Conservation (phyloP, 35 echinoderm and acorn worm genomes). For the Apostichopus japonicus region DNA sequence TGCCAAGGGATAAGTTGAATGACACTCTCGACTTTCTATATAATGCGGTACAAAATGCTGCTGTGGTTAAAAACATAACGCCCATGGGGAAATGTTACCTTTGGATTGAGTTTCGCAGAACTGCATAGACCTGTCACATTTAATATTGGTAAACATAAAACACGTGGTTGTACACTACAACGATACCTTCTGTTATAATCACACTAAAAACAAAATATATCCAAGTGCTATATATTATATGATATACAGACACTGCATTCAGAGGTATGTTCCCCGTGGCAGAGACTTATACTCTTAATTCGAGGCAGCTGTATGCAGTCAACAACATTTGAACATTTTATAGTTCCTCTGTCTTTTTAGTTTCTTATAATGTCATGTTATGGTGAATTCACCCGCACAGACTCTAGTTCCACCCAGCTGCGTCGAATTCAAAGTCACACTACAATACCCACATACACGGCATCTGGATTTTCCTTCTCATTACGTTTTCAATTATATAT, state of each 20-base stretch:
- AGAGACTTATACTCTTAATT: conserved; percentile 1
- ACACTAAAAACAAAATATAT: neutral
- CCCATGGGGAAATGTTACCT: conserved; percentile 35
- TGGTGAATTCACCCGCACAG: too few relatives aligned
- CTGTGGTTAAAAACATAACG: conserved; percentile 8
- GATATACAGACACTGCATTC: neutral
- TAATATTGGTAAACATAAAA: conserved; percentile 16
- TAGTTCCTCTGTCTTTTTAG: too few relatives aligned
- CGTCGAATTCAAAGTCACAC: too few relatives aligned
- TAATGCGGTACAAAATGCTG: too few relatives aligned
- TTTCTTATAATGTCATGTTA: too few relatives aligned
- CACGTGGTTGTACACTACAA: conserved; percentile 14
- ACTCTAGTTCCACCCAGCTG: too few relatives aligned
- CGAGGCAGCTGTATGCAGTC: conserved; percentile 13
- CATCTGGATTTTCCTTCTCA: too few relatives aligned
- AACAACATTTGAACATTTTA: too few relatives aligned
- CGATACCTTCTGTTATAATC: conserved; percentile 14
- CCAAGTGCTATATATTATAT: neutral
- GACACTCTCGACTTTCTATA: neutral
- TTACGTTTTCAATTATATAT: too few relatives aligned
- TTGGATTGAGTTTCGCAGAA: conserved; percentile 26
- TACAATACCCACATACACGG: too few relatives aligned
- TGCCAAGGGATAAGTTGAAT: conserved; percentile 4
- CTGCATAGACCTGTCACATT: neutral
- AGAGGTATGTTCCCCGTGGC: conserved; percentile 33